Percentiles rank a stretch among this genome's conserved stretches.
These are phyloP conservation scores for Microtus ochrogaster DNA, from an alignment of 2,113 vertebrate species.

Conservation along the genomic window DNA sequence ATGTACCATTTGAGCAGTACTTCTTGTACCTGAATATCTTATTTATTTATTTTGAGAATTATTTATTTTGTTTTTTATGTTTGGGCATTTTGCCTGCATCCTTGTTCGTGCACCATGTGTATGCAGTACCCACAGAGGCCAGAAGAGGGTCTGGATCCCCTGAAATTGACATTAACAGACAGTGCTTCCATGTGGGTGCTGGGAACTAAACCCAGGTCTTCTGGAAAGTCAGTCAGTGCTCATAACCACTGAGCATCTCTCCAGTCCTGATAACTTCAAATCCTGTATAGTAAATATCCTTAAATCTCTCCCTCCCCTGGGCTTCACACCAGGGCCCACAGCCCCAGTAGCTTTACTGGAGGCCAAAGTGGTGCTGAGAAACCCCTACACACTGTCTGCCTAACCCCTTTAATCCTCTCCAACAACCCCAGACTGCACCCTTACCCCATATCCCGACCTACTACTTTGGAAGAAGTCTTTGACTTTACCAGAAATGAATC, in stretches of 20 bases:
- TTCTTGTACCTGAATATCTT: neutral
- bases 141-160: neutral
- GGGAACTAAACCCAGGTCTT: neutral
- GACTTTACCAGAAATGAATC: neutral
- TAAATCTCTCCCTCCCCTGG: neutral
- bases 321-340: neutral
- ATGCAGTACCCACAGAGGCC: neutral
- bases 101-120: neutral
- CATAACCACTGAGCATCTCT: neutral
- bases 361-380: neutral
- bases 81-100: neutral
- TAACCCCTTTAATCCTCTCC: neutral
- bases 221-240: neutral
- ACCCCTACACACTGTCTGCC: neutral
- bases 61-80: neutral
- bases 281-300: neutral
- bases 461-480: neutral
- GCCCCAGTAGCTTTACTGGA: neutral
- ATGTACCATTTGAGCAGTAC: neutral
- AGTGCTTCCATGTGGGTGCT: neutral
- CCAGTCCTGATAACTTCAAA: neutral
- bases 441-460: neutral
- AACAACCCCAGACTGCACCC: neutral
- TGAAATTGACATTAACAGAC: neutral
- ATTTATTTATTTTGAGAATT: neutral